Evolutionary conservation across 2,797 vertebrate species (phyloP).

Genomic region (Coreius guichenoti): DNA sequence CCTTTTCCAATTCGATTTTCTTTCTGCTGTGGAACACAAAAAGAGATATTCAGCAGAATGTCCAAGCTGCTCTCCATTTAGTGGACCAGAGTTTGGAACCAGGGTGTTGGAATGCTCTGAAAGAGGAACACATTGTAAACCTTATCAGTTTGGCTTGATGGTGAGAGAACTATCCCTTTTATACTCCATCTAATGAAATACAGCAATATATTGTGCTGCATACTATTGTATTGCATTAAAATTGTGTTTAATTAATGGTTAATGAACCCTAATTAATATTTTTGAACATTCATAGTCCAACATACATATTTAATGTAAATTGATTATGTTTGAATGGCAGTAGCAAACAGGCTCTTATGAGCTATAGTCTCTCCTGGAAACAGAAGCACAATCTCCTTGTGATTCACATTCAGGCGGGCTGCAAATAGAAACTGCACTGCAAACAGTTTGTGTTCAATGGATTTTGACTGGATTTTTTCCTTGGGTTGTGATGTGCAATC

Average conservation of each 20-base stretch:
- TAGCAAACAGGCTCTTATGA: neutral
- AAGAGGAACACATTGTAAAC: neutral
- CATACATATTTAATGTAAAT: constrained; percentile 24
- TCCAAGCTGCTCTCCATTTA: neutral
- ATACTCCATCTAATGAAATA: neutral
- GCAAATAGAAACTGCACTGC: constrained; percentile 48
- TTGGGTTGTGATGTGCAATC: constrained; percentile 47
- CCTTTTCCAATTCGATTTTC: neutral
- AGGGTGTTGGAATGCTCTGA: neutral
- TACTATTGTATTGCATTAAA: neutral
- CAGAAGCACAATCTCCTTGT: constrained; percentile 24
- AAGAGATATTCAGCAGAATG: neutral
- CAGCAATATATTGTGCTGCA: neutral
- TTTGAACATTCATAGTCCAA: neutral
- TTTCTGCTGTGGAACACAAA: neutral
- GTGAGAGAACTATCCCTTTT: neutral
- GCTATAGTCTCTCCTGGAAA: neutral
- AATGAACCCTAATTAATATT: constrained; percentile 19
- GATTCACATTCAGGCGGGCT: constrained; percentile 42
- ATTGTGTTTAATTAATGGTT: constrained; percentile 17
- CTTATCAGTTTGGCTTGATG: too few relatives aligned
- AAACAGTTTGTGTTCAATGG: constrained; percentile 48
- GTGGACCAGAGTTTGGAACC: neutral
- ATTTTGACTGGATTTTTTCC: constrained; percentile 38
- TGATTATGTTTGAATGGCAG: constrained; percentile 11